Base-by-base conservation (phyloP, 2,113 vertebrate species). In the Cricetomys ansorgei region DNA sequence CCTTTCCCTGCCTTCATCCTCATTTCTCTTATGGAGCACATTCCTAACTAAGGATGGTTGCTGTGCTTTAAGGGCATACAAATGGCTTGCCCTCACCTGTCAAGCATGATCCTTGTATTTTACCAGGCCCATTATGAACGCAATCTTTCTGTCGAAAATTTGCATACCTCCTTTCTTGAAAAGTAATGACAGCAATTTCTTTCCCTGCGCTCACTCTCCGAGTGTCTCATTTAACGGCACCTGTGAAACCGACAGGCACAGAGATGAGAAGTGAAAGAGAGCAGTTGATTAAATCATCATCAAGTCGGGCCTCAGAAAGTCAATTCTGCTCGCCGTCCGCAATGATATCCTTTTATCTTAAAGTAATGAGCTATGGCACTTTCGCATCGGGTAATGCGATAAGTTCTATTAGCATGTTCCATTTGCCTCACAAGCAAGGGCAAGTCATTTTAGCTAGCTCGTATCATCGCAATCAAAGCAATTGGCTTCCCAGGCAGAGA, bases 221-320 rank as follows among this genome's bases (percentile, higher is more conserved):
- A 99, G 99, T 99, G 99, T 99, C 99, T 99, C 99, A 99, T 99
- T 99, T 99, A 99, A 99, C 98, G 98, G 99, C 99, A 99, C 99
- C 99, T 99, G 99, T 98, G 98, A 99, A 99, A 99, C 99, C 99
- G 99, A 99, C 99, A 99, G 99, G 99, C 99, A 69, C 98, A 69
- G 98, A 98, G 99, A 99, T 99, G 99, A 99, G 99, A 99, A 99
- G 99, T 99, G 99, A 99, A 99, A 99, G 99, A 99, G 99, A 99
- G 99, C 99, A 99, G 99, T 99, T 99, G 99, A 99, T 99, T 99
- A 99, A 99, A 99, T 99, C 99, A 99, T 99, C 99, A 99, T 99
- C 99, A 99, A 99, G 99, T 99, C 99, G 98, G 99, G 99, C 99
- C 99, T 99, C 99, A 99, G 99, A 99, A 99, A 99, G 99, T 99